Evolutionary conservation across 2,113 vertebrate genomes (phyloP).

Genomic region (Saguinus midas): DNA sequence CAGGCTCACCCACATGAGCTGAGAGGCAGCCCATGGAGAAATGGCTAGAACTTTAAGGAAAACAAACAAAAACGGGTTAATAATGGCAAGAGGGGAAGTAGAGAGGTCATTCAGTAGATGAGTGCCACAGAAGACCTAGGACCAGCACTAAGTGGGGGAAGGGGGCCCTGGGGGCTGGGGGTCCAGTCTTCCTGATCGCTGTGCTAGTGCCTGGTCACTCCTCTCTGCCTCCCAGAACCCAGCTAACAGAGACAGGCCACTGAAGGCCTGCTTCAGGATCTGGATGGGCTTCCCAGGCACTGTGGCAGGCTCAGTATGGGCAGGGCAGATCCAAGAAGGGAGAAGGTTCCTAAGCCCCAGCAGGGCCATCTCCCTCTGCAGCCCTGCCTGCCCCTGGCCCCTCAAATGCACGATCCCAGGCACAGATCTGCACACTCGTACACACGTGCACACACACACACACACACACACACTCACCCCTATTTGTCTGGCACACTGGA

Average conservation of each 20-base stretch:
- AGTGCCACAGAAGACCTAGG: background rate
- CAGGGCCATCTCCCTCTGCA: background rate
- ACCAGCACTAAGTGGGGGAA: background rate
- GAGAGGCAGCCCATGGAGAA: constrained; percentile 26
- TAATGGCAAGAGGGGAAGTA: background rate
- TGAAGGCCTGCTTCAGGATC: background rate
- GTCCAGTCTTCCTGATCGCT: background rate
- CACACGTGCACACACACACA: background rate
- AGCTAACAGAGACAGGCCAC: background rate
- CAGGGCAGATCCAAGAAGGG: background rate
- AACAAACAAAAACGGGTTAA: background rate
- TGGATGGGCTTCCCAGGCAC: constrained; percentile 27
- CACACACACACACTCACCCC: background rate
- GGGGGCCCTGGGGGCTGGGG: background rate
- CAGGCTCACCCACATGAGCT: background rate
- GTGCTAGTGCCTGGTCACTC: background rate
- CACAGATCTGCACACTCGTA: background rate
- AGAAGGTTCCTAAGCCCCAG: background rate
- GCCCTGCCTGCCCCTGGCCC: background rate
- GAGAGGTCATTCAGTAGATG: background rate
- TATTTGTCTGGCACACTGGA: background rate
- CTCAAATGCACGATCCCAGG: background rate
- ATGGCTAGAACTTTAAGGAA: constrained; percentile 32
- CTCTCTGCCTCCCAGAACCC: background rate
- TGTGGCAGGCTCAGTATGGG: background rate